A percentile compares a stretch with the other conserved stretches of the same genome.
These are phyloP conservation scores for Malacosoma neustria DNA, from an alignment of 2,888 invertebrate genomes.

Conservation along the genomic window DNA sequence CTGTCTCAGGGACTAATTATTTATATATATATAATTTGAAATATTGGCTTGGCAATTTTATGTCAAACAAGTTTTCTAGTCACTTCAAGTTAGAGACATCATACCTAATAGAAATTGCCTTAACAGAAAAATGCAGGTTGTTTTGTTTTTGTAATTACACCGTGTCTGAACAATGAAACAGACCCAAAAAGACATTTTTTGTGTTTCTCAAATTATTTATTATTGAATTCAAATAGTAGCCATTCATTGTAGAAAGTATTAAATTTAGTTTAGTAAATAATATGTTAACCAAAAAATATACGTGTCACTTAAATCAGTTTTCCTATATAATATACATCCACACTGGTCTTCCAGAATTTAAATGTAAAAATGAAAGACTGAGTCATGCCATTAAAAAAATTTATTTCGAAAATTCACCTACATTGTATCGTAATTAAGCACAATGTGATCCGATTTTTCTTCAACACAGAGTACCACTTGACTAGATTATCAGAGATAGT, in stretches of 20 bases:
- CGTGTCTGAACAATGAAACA: too few species aligned
- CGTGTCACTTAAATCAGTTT: too few species aligned
- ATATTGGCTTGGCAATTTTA: too few species aligned
- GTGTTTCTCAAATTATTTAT: conserved; percentile 1
- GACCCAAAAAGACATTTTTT: conserved; percentile 8
- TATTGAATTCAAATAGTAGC: not conserved
- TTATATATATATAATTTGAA: too few species aligned
- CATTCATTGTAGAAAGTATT: conserved; percentile 1
- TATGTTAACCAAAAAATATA: too few species aligned
- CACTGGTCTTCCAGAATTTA: conserved; percentile 28
- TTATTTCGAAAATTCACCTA: conserved; percentile 46
- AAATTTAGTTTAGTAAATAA: not conserved
- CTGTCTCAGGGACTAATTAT: too few species aligned
- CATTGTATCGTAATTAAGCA: conserved; percentile 28
- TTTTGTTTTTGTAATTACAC: too few species aligned
- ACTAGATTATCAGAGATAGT: conserved; percentile 50
- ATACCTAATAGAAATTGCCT: too few species aligned
- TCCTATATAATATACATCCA: not conserved
- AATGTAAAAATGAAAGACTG: conserved; percentile 58
- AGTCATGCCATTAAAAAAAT: conserved; percentile 53
- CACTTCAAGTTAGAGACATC: too few species aligned
- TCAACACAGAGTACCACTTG: conserved; percentile 43
- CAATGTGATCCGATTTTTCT: conserved; percentile 38
- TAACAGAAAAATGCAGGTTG: too few species aligned
- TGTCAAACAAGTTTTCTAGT: too few species aligned